These are phyloP conservation scores for Brachionus koreanus DNA, from an alignment of 1,140 invertebrate genomes.

Conservation along the genomic window DNA sequence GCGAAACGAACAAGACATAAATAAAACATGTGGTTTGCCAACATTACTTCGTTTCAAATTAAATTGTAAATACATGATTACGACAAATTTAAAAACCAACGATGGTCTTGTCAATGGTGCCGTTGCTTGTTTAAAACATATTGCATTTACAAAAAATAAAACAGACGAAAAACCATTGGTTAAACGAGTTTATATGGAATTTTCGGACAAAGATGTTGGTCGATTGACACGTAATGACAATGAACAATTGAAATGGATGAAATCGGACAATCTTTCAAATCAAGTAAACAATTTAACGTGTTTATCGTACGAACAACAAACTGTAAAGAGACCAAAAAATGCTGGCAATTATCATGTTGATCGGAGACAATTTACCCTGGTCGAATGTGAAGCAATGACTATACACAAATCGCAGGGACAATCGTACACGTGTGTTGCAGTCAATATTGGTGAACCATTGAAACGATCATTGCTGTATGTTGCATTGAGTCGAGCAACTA, in stretches of 20 bases:
- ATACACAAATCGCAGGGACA: slow-evolving; percentile 23
- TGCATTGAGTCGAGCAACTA: background rate
- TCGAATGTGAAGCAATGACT: slow-evolving; percentile 3
- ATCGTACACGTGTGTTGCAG: background rate
- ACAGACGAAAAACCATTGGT: too few species aligned
- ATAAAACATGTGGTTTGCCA: background rate
- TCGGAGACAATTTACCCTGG: background rate
- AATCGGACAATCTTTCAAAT: background rate
- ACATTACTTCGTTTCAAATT: too few species aligned
- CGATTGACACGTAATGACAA: background rate
- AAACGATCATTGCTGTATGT: background rate
- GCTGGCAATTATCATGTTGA: background rate
- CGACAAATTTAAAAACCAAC: background rate
- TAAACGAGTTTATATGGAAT: too few species aligned
- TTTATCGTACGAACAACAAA: too few species aligned
- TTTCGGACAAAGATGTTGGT: too few species aligned
- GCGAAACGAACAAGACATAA: background rate
- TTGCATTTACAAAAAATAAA: too few species aligned
- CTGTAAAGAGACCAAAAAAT: too few species aligned
- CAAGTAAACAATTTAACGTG: too few species aligned
- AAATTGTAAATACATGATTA: background rate
- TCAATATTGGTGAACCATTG: background rate
- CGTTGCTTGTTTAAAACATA: background rate
- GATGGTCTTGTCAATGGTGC: background rate
- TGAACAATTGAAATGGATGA: background rate